phyloP scores from a whole-genome alignment of 2,113 vertebrate genomes.

The Progne subis region DNA sequence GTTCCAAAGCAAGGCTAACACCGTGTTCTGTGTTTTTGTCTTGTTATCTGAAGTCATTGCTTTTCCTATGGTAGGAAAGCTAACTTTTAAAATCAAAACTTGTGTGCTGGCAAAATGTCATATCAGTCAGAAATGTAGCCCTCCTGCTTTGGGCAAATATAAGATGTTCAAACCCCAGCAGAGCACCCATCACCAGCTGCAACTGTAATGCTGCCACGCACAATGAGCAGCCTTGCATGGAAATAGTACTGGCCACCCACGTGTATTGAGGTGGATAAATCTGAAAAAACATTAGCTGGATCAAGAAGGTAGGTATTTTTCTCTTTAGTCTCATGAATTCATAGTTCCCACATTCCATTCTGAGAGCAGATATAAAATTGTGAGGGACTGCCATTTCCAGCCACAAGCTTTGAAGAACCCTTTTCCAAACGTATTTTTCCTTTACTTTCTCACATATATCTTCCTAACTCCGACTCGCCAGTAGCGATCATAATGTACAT shows the following conservation, averaged over 20 bases:
- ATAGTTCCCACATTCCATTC: background rate
- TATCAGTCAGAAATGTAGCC: background rate
- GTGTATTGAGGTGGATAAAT: background rate
- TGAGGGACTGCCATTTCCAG: background rate
- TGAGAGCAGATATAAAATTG: background rate
- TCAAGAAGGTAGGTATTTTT: background rate
- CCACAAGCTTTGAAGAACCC: background rate
- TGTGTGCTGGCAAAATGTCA: background rate
- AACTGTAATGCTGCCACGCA: background rate
- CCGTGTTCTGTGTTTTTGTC: background rate
- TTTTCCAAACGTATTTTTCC: background rate
- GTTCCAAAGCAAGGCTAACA: background rate
- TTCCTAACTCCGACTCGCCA: background rate
- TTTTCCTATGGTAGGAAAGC: background rate
- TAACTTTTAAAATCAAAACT: background rate
- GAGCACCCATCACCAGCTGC: background rate
- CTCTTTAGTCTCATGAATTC: background rate
- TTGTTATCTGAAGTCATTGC: background rate
- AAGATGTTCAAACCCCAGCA: background rate
- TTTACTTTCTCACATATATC: background rate
- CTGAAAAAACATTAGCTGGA: background rate
- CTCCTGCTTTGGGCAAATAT: background rate
- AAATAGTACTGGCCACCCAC: background rate
- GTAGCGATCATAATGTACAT: no score
- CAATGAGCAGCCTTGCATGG: background rate